Evolutionary conservation across 2,888 invertebrate species (phyloP), one percentile per base, ranked within the genome.

Genomic region (Dolichopus griseipennis): DNA sequence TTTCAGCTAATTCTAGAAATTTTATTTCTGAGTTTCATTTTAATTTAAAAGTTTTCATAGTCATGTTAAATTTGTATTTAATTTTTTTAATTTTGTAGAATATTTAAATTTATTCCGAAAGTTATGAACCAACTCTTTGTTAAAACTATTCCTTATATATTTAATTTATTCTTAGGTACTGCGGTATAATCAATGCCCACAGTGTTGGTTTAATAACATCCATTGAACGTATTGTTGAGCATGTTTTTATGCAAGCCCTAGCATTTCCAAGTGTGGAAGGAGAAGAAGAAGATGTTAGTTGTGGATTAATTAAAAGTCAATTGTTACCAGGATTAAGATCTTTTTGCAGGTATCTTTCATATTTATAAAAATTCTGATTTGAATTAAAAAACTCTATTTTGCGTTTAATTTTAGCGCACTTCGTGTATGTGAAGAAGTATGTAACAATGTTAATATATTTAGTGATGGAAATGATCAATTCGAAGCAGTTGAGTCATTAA

Each of bases 191-290:
- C 61, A 92, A 93, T 76, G 89, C 90, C 0, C 85, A 86, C 70
- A 87, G 88, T 74, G 88, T 93, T 63, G 92, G 92, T 0, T 83
- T 96, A 72, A 90, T 96, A 69, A 90, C 93, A 1, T 91, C 93
- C 1, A 89, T 96, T 72, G 94, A 95, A 78, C 86, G 93, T 52
- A 89, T 94, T 15, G 89, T 96, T 78, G 92, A 95, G 74, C 87
- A 89, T 75, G 92, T 96, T 20, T 94, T 94, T 75, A 92, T 96
- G 89, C 94, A 94, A 75, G 93, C 93, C 0, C 82, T 93, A 65
- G 92, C 92, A 0, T 90, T 91, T 78, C 92, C 92, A 0, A 88
- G 88, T 73, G 83, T 84, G 10, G 92, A 93, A 73, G 89, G 89
- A 0, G 93, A 93, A 68, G 92, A 93, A 72, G 91, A 93, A 73